Base-by-base conservation (phyloP, 2,113 vertebrate species). In the Hippocampus guttulatus region DNA sequence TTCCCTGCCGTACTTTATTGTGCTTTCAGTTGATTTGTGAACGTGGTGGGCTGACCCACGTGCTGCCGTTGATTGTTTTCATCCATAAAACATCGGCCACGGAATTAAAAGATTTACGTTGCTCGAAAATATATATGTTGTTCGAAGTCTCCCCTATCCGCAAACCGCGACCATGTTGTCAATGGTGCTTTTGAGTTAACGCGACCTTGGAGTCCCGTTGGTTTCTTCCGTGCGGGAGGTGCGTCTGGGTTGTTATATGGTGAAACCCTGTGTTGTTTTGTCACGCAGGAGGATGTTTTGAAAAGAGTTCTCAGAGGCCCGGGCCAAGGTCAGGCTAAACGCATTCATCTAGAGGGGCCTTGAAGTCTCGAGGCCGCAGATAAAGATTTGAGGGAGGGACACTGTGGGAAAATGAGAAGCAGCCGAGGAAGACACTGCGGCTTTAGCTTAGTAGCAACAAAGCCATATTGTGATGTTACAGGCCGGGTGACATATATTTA, bases 341-440 rank as follows among this genome's bases (percentile, higher is more conserved):
- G 72, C 76, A 82, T 86, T 84, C 82, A 84, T 83, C 82, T 75
- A 18, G 66, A 77, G 71, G 21, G 71, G 76, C 82, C 79, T 82
- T 87, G 79, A 80, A 84, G 80, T 87, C 76, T 86, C 80, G 79
- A 84, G 79, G 81, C 70, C 79, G 54, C 76, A 87, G 85, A 90
- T 88, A 84, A 89, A 84, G 71, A 51, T 67, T 81, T 27, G 45
- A 61, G 73, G 68, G 75, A 70, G 49, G 62, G 64, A 64, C 63
- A 66, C 38, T 70, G 70, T 64, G 43, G 60, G 43, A 58, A 63
- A 61, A 75, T 60, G 73, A 61, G 63, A 77, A 66, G 66, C 69
- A 78, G 72, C 77, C 80, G 64, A 71, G 57, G 18, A 20, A 64
- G 33, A 63, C 58, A 63, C 21, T 67, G 54, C 85, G 83, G 72